Conservation (phyloP, 2,113 vertebrate genomes). For the Gasterosteus aculeatus region DNA sequence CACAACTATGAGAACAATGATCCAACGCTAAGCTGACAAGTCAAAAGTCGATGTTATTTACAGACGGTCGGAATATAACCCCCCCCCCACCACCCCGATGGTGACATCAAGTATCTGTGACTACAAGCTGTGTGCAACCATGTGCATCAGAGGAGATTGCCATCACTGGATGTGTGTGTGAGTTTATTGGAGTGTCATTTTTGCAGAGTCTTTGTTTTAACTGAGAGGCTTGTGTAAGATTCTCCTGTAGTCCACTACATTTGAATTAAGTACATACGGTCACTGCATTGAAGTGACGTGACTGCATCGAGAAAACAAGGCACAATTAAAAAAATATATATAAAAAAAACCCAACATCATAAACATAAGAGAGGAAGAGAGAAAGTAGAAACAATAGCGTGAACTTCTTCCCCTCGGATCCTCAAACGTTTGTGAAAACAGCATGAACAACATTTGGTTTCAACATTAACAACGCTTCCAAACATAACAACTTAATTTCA, state of each 20-base stretch:
- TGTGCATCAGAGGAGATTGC: constrained; percentile 73
- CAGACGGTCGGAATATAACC: constrained; percentile 57
- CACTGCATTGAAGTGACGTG: constrained; percentile 74
- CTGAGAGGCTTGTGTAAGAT: constrained; percentile 50
- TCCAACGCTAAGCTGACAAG: constrained; percentile 32
- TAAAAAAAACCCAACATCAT: constrained; percentile 24
- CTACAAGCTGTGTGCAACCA: constrained; percentile 62
- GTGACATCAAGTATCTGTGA: constrained; percentile 80
- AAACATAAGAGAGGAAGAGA: constrained; percentile 40
- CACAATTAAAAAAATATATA: constrained; percentile 74
- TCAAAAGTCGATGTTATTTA: constrained; percentile 65
- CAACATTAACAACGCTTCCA: constrained; percentile 27
- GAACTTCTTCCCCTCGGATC: constrained; percentile 28
- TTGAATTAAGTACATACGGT: constrained; percentile 77
- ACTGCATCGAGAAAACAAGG: constrained; percentile 78
- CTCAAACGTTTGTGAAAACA: constrained; percentile 44
- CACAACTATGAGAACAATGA: constrained; percentile 47
- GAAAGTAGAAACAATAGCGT: constrained; percentile 6
- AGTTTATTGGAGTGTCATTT: constrained; percentile 65
- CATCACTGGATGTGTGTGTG: constrained; percentile 63
- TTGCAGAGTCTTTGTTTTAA: constrained; percentile 64
- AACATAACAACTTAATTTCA: constrained; percentile 13
- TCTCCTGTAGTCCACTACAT: constrained; percentile 61
- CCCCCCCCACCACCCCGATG: not conserved
- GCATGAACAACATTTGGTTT: constrained; percentile 58